These are phyloP conservation scores for Eurystomus glaucurus DNA, from an alignment of 2,797 vertebrate species.

Conservation along the genomic window DNA sequence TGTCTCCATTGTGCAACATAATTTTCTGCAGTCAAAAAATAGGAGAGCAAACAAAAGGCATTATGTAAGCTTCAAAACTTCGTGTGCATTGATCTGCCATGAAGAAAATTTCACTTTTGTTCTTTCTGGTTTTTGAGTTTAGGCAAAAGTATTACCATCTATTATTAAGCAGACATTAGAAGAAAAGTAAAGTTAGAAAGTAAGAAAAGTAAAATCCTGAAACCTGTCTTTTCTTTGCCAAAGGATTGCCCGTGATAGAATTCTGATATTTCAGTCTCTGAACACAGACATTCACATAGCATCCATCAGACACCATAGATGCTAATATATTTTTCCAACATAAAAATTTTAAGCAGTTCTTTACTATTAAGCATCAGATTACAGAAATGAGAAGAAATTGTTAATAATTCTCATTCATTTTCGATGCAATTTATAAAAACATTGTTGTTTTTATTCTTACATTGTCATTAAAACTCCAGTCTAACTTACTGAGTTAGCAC, in stretches of 20 bases:
- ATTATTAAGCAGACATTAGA: background rate
- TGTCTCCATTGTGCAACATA: background rate
- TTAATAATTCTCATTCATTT: background rate
- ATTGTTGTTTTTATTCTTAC: background rate
- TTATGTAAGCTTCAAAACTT: background rate
- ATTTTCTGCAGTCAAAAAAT: conserved; percentile 16
- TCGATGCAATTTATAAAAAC: background rate
- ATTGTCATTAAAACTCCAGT: background rate
- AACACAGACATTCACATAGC: background rate
- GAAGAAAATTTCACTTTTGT: background rate
- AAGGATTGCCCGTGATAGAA: background rate
- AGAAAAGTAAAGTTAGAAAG: background rate
- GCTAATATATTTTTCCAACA: background rate
- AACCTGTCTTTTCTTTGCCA: background rate
- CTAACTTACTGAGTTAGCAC: background rate
- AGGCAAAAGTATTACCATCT: background rate
- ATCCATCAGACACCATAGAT: background rate
- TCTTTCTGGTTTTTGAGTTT: background rate
- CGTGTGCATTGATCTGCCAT: background rate
- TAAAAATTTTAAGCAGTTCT: background rate
- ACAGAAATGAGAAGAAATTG: background rate
- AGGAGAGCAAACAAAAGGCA: conserved; percentile 13
- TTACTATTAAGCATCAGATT: background rate
- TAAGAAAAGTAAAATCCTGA: background rate
- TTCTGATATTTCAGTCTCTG: background rate